Conservation (phyloP, 2,797 vertebrate species). For the Chiroxiphia lanceolata region DNA sequence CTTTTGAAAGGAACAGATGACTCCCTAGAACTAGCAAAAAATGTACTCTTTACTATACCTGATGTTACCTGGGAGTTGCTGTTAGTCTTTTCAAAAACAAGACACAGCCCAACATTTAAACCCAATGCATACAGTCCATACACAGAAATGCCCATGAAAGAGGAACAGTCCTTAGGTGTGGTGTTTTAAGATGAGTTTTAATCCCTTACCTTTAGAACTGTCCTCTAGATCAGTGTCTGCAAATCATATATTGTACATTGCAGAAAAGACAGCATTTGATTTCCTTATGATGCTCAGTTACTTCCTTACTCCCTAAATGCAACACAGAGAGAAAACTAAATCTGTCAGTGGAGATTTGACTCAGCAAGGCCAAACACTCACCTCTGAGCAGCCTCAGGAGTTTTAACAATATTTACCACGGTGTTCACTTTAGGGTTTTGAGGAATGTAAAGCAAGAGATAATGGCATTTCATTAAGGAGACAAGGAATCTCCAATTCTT, state of each 20-base stretch:
- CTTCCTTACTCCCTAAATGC: neutral
- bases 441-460: neutral
- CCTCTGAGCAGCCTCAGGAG: neutral
- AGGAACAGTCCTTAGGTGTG: neutral
- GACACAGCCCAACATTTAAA: neutral
- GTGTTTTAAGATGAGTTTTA: neutral
- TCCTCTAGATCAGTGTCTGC: neutral
- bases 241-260: neutral
- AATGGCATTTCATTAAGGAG: neutral
- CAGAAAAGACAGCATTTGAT: neutral
- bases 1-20: neutral
- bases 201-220: neutral
- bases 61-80: neutral
- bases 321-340: neutral
- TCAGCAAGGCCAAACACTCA: neutral
- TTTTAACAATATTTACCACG: neutral
- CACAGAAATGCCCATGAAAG: neutral
- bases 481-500: neutral
- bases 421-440: neutral
- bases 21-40: neutral
- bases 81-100: neutral
- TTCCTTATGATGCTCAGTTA: neutral
- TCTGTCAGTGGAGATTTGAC: neutral
- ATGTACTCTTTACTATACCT: neutral
- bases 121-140: fast-evolving